Evolutionary conservation across 2,797 vertebrate genomes (phyloP).

Genomic region (Periparus ater): DNA sequence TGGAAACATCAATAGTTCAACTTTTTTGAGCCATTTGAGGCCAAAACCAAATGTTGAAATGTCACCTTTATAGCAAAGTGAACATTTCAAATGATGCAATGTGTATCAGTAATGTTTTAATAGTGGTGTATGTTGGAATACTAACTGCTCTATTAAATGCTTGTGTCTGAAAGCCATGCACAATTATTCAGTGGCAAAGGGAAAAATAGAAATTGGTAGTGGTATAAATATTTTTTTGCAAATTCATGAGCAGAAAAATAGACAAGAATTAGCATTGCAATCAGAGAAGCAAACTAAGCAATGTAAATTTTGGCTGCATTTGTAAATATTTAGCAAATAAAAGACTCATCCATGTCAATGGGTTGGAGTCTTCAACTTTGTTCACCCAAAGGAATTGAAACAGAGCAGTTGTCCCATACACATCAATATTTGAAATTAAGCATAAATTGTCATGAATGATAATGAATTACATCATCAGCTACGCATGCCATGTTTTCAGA

Average conservation of each 20-base stretch:
- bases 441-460: background rate
- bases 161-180: background rate
- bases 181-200: background rate
- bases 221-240: background rate
- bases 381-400: background rate
- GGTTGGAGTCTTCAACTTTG: background rate
- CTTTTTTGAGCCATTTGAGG: background rate
- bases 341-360: background rate
- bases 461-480: background rate
- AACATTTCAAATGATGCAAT: background rate
- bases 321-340: slow-evolving; percentile 28
- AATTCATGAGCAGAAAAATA: slow-evolving; percentile 14
- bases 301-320: slow-evolving; percentile 11
- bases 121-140: background rate
- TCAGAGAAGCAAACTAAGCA: slow-evolving; percentile 13
- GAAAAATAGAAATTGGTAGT: background rate
- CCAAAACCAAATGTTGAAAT: background rate
- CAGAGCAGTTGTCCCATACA: background rate
- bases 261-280: background rate
- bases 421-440: background rate
- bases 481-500: background rate
- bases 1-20: background rate
- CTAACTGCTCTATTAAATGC: background rate
- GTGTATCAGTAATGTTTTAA: background rate
- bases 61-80: background rate